phyloP scores from a whole-genome alignment of 2,797 vertebrate species.

The Bradypus variegatus region DNA sequence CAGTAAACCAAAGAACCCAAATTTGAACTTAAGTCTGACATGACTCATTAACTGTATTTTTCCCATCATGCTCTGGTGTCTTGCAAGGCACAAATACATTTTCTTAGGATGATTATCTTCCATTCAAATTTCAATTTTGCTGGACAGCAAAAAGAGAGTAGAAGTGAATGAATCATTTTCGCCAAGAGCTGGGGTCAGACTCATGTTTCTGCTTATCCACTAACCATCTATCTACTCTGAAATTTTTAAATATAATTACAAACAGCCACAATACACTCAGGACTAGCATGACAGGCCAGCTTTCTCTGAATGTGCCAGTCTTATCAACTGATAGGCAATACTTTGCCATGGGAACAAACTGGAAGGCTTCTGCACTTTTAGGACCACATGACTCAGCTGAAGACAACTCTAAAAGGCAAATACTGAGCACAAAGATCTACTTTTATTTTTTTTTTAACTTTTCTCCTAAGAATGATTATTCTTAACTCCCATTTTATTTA shows the following conservation, averaged over 20 bases:
- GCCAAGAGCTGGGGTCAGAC: not conserved
- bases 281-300: not conserved
- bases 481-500: not conserved
- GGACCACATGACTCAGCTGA: not conserved
- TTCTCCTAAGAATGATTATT: not conserved
- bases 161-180: not conserved
- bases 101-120: not conserved
- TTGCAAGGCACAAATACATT: not conserved
- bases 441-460: not conserved
- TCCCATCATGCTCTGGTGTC: not conserved
- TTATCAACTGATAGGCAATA: not conserved
- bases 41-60: not conserved
- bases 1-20: not conserved
- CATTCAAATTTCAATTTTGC: slow-evolving; percentile 1
- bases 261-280: not conserved
- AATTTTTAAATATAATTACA: slow-evolving; percentile 7
- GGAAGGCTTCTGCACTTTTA: not conserved
- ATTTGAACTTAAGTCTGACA: not conserved
- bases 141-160: not conserved
- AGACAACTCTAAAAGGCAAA: not conserved
- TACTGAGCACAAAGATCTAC: not conserved
- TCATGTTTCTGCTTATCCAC: not conserved
- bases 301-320: not conserved
- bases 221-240: not conserved
- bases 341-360: slow-evolving; percentile 24